Base-by-base conservation (phyloP, 2,888 invertebrate species). In the Drosophila aldrichi region DNA sequence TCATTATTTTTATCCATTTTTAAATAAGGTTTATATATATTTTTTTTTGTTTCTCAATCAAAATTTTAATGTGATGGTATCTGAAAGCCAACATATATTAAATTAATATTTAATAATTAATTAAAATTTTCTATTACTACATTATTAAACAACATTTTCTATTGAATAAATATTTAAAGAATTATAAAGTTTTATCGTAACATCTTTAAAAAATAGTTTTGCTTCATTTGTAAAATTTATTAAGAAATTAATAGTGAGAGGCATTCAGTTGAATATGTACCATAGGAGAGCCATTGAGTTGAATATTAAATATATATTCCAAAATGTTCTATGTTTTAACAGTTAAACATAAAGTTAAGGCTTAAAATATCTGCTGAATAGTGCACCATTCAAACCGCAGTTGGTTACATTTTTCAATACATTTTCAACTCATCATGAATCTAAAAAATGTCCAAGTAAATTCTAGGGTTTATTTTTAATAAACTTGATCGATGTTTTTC, bases 371-470 rank as follows among this genome's bases (percentile, higher is more conserved):
- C 14, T 57, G 52, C 18, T 58, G 41, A 63, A 77, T 25, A 67
- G 80, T 82, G 80, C 81, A 82, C 73, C 69, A 62, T 58, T 68
- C 34, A 25, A 55, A 43, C n/a, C 12, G 34, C 61, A 52, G 20
- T 29, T 41, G 43, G 5, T 56, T 52, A 38, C 0, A 32, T 18
- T 49, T 32, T 55, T 59, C 54, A 81, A 67, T 63, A 69, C 69
- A 57, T 62, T 64, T 68, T 48, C 12, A 44, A 62, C 18, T 43
- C 48, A 40, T 52, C 1, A 48, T 12, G 6, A 29, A 29, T 25
- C 22, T 14, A 12, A 4, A 57, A 59, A 51, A 41, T 41, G 12
- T 2, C 2, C 14, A 44, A 36, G 14, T 22, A 20, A 38, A 54
- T 22, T 52, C 38, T 14, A 49, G 2, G 29, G 44, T 57, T 60